These are phyloP conservation scores for Zygaena filipendulae DNA, from an alignment of 2,888 invertebrate species.

Conservation along the genomic window DNA sequence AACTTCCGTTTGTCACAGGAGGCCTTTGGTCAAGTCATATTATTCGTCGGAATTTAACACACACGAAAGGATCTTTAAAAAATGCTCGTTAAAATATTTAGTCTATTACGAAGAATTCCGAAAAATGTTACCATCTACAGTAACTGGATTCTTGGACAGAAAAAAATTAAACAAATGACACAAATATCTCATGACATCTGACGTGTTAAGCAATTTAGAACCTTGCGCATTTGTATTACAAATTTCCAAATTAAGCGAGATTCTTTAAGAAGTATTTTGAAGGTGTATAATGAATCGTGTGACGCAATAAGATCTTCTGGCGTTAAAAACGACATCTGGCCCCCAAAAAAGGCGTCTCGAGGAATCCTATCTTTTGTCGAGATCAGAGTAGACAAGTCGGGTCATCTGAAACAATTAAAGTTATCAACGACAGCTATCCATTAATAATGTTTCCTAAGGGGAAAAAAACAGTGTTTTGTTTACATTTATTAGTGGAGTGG, in stretches of 20 bases:
- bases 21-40: no score
- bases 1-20: no score
- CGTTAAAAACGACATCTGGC: constrained; percentile 31
- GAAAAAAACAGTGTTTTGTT: constrained; percentile 58
- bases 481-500: constrained; percentile 63
- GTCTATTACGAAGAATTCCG: constrained; percentile 44
- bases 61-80: constrained; percentile 27
- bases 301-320: constrained; percentile 21
- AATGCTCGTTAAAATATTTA: constrained; percentile 58
- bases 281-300: constrained; percentile 15
- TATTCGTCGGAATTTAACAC: constrained; percentile 20
- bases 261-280: no score
- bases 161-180: constrained; percentile 21
- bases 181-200: constrained; percentile 10
- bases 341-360: constrained; percentile 25
- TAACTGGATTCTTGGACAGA: constrained; percentile 29
- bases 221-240: constrained; percentile 6
- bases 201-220: constrained; percentile 3
- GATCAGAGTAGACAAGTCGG: constrained; percentile 33
- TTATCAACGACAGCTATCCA: constrained; percentile 43
- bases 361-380: constrained; percentile 29
- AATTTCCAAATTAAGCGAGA: no score
- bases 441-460: constrained; percentile 43
- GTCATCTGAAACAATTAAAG: constrained; percentile 51
- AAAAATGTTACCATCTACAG: constrained; percentile 34